phyloP scores from a whole-genome alignment of 2,888 invertebrate species.

The Tanaodytes sp. region DNA sequence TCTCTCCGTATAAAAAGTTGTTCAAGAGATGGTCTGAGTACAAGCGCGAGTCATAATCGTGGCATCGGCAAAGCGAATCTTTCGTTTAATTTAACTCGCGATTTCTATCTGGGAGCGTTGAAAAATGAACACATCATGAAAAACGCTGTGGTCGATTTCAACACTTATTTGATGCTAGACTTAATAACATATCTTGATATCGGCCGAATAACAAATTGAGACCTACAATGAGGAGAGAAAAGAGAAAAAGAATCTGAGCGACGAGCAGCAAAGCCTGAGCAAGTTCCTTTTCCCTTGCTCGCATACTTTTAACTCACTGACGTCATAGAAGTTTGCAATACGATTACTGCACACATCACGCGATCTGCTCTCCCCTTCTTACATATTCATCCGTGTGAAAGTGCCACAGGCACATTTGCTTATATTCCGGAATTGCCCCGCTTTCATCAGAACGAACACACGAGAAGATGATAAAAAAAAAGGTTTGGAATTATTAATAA shows the following conservation, averaged over 20 bases:
- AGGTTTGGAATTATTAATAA: conserved; percentile 31
- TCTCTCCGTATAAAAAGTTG: too few species aligned
- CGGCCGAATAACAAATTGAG: conserved; percentile 13
- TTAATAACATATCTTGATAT: conserved; percentile 22
- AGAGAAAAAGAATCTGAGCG: conserved; percentile 26
- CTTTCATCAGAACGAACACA: conserved; percentile 47
- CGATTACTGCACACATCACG: conserved; percentile 55
- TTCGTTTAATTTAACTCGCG: background rate
- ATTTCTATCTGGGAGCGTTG: background rate
- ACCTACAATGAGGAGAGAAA: conserved; percentile 12
- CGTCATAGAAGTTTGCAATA: conserved; percentile 52
- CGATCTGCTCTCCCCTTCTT: conserved; percentile 49
- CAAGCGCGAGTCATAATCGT: too few species aligned
- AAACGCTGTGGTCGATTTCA: conserved; percentile 6
- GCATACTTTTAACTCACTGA: conserved; percentile 51
- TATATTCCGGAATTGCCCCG: conserved; percentile 55
- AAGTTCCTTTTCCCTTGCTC: conserved; percentile 41
- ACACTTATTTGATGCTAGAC: conserved; percentile 9
- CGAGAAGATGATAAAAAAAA: conserved; percentile 19
- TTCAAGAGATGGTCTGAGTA: too few species aligned
- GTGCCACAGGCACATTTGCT: conserved; percentile 55
- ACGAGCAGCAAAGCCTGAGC: background rate
- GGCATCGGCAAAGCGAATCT: too few species aligned
- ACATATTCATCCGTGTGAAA: conserved; percentile 53
- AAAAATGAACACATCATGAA: conserved; percentile 21